phyloP scores from a whole-genome alignment of 1,140 invertebrate genomes.

The Gryon sp. region DNA sequence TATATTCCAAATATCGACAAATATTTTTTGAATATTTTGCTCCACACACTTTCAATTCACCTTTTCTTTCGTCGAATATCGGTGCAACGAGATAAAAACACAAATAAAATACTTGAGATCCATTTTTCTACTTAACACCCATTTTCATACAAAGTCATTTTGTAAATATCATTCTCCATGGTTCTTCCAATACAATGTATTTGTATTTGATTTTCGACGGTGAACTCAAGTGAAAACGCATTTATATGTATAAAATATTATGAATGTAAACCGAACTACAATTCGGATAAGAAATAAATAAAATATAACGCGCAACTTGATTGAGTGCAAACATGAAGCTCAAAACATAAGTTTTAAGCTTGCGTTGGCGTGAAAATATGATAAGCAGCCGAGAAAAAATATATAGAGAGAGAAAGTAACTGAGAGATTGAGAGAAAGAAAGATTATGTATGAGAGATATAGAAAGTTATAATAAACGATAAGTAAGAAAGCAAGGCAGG shows the following conservation, averaged over 20 bases:
- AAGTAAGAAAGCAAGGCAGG: neutral
- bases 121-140: slow-evolving; percentile 18
- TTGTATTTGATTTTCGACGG: slow-evolving; percentile 69
- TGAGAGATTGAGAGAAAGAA: too few species aligned
- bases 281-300: too few species aligned
- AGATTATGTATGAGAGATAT: too few species aligned
- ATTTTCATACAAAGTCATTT: slow-evolving; percentile 59
- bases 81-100: slow-evolving; percentile 17
- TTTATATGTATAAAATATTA: slow-evolving; percentile 55
- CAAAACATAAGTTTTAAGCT: slow-evolving; percentile 3
- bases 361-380: slow-evolving; percentile 10
- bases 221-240: slow-evolving; percentile 33
- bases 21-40: too few species aligned
- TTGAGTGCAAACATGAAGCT: too few species aligned
- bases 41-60: too few species aligned
- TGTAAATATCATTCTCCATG: slow-evolving; percentile 73
- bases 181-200: slow-evolving; percentile 73
- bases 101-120: too few species aligned
- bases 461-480: too few species aligned
- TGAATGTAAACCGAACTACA: neutral
- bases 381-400: neutral
- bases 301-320: too few species aligned
- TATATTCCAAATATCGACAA: too few species aligned
- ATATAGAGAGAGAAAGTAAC: too few species aligned
- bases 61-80: slow-evolving; percentile 26